These are phyloP conservation scores for Enteromius trimaculatus DNA, from an alignment of 2,797 vertebrate genomes.

Conservation along the genomic window DNA sequence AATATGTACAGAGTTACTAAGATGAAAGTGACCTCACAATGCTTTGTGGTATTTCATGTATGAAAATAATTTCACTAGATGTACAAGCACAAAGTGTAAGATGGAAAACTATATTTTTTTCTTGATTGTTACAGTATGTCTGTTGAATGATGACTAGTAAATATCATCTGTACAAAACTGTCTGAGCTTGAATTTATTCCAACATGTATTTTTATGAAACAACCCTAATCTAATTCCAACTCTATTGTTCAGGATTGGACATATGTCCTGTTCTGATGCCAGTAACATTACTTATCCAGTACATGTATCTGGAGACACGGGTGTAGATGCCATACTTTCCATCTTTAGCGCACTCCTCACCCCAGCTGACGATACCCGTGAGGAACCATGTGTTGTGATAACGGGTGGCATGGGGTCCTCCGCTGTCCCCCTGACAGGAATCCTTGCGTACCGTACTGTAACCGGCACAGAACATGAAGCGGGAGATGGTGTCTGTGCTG, in stretches of 20 bases:
- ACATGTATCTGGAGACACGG: constrained; percentile 82
- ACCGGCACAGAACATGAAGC: constrained; percentile 94
- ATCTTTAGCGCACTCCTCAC: constrained; percentile 87
- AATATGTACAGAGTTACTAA: constrained; percentile 38
- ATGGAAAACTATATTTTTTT: constrained; percentile 46
- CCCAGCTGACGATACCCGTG: constrained; percentile 96
- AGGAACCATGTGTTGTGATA: constrained; percentile 87
- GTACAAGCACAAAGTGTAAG: constrained; percentile 47
- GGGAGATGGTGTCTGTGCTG: constrained; percentile 77
- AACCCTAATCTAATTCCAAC: not conserved
- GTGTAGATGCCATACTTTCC: constrained; percentile 95
- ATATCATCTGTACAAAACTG: constrained; percentile 32
- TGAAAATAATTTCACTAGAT: constrained; percentile 27
- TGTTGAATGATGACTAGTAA: constrained; percentile 50
- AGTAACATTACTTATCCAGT: constrained; percentile 72
- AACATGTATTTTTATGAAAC: not conserved
- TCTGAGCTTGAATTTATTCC: not conserved
- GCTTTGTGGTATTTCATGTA: constrained; percentile 15
- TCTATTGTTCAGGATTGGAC: constrained; percentile 11
- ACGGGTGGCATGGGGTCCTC: constrained; percentile 85
- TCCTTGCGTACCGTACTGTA: constrained; percentile 73
- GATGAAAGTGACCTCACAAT: constrained; percentile 21
- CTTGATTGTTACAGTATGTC: constrained; percentile 33
- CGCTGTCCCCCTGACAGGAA: constrained; percentile 93
- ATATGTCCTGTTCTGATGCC: constrained; percentile 53